Base-by-base conservation (phyloP, 2,113 vertebrate genomes). In the Platichthys stellatus region DNA sequence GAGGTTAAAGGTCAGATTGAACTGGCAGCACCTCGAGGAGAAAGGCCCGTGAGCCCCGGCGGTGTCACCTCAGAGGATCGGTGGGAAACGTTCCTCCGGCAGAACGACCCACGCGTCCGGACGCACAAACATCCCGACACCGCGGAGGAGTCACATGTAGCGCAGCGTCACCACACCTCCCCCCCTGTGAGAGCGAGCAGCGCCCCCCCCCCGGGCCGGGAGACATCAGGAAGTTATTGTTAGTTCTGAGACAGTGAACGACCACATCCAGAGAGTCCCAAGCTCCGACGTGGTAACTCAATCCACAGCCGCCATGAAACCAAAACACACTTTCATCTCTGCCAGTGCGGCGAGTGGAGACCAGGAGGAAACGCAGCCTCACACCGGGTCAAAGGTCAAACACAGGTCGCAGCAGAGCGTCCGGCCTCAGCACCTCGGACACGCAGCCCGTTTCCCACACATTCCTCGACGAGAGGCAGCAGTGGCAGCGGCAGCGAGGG, bases 241-340 rank as follows among this genome's bases (percentile, higher is more conserved):
- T 51, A 76, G 71, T 18, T 95, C 95, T 89, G 91, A 93, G 81
- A 87, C 76, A 20, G 18, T 79, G 6, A 91, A 88, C 49, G 92
- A 88, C 69, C 92, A 76, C 76, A 92, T 89, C 69, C 73, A 86
- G 57, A 92, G 91, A 86, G 74, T 93, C 72, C 76, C 73, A 67
- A 58, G 54, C 75, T 18, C 40, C 0, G 10, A 78, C 17, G 9
- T 66, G 60, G 81, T 84, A 84, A 85, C 61, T 70, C 13, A 26
- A 54, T 77, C 84, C 63, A 23, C 67, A 26, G 21, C 76, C 26
- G 49, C 5, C 65, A 71, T 72, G 74, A 87, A 88, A 84, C 40
- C 54, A 81, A 85, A 83, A 85, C 82, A 88, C 45, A n/a, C 45
- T 61, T 60, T 26, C 66, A 35, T 24, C 61, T 13, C 10, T 60